phyloP scores from a whole-genome alignment of 2,797 vertebrate species.

The Falco rusticolus region DNA sequence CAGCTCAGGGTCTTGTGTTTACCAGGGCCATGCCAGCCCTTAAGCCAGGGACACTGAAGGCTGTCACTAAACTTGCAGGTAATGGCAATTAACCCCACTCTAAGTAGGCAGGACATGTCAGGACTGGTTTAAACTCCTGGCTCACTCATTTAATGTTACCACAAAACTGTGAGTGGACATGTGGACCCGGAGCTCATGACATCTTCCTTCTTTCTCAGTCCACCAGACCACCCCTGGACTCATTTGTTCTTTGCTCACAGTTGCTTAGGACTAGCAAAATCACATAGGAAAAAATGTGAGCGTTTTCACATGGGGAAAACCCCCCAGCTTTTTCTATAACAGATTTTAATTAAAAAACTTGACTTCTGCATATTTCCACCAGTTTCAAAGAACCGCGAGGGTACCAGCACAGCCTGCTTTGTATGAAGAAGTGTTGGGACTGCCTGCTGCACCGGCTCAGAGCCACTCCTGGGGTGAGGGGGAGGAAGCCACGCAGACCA shows the following conservation, averaged over 20 bases:
- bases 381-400: neutral
- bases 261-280: neutral
- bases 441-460: neutral
- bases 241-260: neutral
- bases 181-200: neutral
- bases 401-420: neutral
- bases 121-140: neutral
- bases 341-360: neutral
- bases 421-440: neutral
- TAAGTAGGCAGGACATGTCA: neutral
- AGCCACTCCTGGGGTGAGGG: neutral
- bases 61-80: neutral
- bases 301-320: fast-evolving
- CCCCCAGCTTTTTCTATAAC: neutral
- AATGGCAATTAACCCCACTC: neutral
- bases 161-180: neutral
- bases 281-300: fast-evolving
- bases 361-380: neutral
- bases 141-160: neutral
- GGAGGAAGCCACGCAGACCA: neutral
- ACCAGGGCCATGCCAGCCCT: neutral
- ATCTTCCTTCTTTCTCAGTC: neutral
- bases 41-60: neutral
- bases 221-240: neutral
- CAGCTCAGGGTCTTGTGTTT: neutral